phyloP scores from a whole-genome alignment of 2,113 vertebrate species.

The Sphyrna mokarran region DNA sequence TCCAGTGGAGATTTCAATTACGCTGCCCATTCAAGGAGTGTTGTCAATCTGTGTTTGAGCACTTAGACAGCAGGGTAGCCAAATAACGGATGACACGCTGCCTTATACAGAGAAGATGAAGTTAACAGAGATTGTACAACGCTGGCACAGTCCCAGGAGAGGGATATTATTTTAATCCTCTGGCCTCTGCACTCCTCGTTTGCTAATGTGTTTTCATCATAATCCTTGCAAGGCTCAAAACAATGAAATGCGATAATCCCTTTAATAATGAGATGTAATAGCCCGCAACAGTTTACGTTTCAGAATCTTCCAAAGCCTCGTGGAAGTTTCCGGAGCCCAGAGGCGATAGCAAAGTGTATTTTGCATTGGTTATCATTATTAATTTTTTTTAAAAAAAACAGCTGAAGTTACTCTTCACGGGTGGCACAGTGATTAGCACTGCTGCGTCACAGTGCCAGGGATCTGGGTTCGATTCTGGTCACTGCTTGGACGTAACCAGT shows the following conservation, averaged over 20 bases:
- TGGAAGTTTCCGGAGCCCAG: neutral
- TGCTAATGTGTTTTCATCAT: neutral
- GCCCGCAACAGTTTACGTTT: neutral
- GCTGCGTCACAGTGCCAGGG: too few relatives aligned
- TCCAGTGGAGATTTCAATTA: neutral
- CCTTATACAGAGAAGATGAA: neutral
- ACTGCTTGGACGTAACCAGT: too few relatives aligned
- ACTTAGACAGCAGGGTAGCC: neutral
- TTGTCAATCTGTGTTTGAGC: neutral
- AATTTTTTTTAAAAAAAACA: neutral
- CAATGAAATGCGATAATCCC: slow-evolving; percentile 3
- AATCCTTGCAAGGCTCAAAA: neutral
- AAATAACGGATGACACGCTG: neutral
- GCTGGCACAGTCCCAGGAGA: neutral
- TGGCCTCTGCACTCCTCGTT: neutral
- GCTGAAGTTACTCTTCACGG: neutral
- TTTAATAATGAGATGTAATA: neutral
- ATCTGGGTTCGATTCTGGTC: too few relatives aligned
- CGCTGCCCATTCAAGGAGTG: neutral
- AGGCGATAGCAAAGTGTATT: neutral
- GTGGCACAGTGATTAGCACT: too few relatives aligned
- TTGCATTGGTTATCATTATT: neutral
- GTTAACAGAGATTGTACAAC: neutral
- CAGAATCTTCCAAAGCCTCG: neutral
- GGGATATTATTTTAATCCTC: neutral